Base-by-base conservation (phyloP, 2,888 invertebrate genomes). In the Congeria kusceri region DNA sequence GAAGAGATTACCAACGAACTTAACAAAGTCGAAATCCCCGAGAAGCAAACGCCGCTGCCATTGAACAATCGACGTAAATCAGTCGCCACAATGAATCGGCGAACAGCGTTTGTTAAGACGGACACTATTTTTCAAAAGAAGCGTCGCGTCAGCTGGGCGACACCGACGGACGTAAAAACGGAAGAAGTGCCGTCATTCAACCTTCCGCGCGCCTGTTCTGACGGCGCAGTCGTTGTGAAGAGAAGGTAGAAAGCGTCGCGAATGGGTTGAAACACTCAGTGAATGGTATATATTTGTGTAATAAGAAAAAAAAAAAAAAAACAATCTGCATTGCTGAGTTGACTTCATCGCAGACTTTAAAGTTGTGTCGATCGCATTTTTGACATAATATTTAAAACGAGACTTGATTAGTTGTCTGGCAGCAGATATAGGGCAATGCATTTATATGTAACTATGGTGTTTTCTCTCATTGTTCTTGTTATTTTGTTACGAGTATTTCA, bases 1-100 rank as follows among this genome's bases (percentile, higher is more conserved):
- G 64, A 74, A 9, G 79, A 79, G 63, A 63, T 79, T 18, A 62
- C 71, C 1, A 47, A 71, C n/a, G 71, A 63, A 20, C 29, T 77
- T 46, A 47, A 77, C 20, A 58, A 49, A 5, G 56, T 70, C 0
- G 27, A 67, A 27, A 63, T 77, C 11, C 28, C 58, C 1, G 71
- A 64, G 1, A 11, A 64, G 23, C 64, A 56, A 15, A 25, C 29
- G 7, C 64, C n/a, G 7, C 18, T 58, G 2, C 29, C 47, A 15
- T 27, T 27, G 18, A 58, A 56, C 5, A 44, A 27, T 20, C 20
- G 71, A 23, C 39, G 71, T 20, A 72, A 58, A 46, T 64, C 71
- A 3, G 64, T 64, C 1, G 58, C 64, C 11, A 44, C 53, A 9
- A 59, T 59, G 25, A n/a, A 23, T 18, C 39, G 39, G 18, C n/a